Base-by-base conservation (phyloP, 1,140 invertebrate species). In the Caenorhabditis tropicalis region DNA sequence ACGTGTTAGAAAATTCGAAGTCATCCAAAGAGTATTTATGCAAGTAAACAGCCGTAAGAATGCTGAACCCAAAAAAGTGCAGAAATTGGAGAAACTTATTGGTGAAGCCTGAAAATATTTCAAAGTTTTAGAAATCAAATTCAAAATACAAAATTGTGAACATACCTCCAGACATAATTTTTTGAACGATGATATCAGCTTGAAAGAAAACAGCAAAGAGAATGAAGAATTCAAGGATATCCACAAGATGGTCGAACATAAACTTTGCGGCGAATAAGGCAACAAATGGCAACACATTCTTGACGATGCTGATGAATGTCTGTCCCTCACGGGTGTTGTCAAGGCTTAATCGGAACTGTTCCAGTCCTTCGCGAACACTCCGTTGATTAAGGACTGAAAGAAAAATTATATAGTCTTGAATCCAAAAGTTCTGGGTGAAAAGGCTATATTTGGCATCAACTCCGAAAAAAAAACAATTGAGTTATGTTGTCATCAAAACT, bases 1-100 rank as follows among this genome's bases (percentile, higher is more conserved):
- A 74, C 9, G 65, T 74, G 65, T 74, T 74, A 9, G 65, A 43
- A 43, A 74, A 74, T 10, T 74, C 65, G 27, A 74, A 74, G 10
- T 74, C 65, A 6, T 5, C 21, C 7, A 46, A 12, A 10, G 65
- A 43, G n/a, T 74, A 74, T 10, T 43, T 74, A 6, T n/a, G 65
- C 1, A 74, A 21, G 15, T 74, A 74, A 46, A 74, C 36, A 39
- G 12, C 65, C 12, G 65, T 74, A 1, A 74, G 9, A 4, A 74
- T 43, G n/a, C 36, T 74, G 7, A 24, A 43, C n/a, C 1, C 33
- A 9, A 74, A 74, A 24, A 12, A 74, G 9, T 43, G 21, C 9
- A 74, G 1, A 74, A 74, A 12, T 74, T 74, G 65, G 7, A 74
- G 24, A 10, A 74, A 43, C 9, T 74, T 74, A 21, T 74, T 74